phyloP scores from a whole-genome alignment of 2,113 vertebrate genomes.

The Archilochus colubris region DNA sequence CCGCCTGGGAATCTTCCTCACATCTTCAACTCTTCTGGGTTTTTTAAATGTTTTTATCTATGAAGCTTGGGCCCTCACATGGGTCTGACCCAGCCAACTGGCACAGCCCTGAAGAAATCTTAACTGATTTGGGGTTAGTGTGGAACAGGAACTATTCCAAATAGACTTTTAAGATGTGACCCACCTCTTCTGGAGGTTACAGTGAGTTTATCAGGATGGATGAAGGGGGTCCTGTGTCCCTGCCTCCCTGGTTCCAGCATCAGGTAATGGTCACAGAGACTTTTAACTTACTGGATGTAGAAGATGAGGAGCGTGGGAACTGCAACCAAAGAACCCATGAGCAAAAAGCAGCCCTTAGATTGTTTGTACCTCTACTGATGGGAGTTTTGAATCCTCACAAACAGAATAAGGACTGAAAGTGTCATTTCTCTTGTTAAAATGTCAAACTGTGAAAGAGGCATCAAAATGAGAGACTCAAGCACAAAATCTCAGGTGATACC shows the following conservation, averaged over 20 bases:
- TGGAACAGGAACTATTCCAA: background rate
- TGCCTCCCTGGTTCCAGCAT: background rate
- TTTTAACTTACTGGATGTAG: background rate
- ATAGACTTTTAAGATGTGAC: background rate
- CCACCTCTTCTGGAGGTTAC: background rate
- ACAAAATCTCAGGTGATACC: background rate
- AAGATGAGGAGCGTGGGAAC: background rate
- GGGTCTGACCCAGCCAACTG: background rate
- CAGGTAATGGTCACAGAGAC: background rate
- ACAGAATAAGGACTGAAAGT: background rate
- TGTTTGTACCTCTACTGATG: background rate
- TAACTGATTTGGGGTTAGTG: background rate
- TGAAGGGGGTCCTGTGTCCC: background rate
- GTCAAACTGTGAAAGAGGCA: background rate
- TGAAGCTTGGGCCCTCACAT: background rate
- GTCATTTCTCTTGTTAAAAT: background rate
- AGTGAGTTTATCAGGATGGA: background rate
- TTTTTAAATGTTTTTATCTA: background rate
- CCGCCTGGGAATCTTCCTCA: background rate
- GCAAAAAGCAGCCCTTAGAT: background rate
- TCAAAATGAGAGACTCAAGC: background rate
- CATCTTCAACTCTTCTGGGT: background rate
- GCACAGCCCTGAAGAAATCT: background rate
- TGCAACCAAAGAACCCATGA: rapidly evolving
- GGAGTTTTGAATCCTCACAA: background rate